These are phyloP conservation scores for Pollachius pollachius DNA, from an alignment of 2,113 vertebrate genomes.

Conservation along the genomic window DNA sequence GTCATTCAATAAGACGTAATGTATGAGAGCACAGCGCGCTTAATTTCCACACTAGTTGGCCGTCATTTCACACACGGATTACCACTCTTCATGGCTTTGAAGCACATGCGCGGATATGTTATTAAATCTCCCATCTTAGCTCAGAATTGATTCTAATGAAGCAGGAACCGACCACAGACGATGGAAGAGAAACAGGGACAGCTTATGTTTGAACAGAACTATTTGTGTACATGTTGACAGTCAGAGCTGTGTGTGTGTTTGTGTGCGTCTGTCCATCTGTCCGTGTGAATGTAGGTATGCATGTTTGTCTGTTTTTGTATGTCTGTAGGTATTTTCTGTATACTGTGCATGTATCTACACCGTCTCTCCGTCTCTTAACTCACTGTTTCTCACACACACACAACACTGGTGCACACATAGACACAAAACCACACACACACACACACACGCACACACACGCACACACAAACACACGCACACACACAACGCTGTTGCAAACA, in stretches of 20 bases:
- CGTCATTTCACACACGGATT: slow-evolving; percentile 64
- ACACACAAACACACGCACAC: too few relatives aligned
- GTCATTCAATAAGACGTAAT: slow-evolving; percentile 66
- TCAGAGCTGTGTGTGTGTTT: neutral
- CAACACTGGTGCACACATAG: too few relatives aligned
- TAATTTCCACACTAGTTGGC: slow-evolving; percentile 62
- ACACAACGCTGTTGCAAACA: too few relatives aligned
- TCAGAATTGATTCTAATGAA: slow-evolving; percentile 43
- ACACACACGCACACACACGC: too few relatives aligned
- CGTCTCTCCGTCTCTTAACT: neutral
- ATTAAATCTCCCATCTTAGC: slow-evolving; percentile 55
- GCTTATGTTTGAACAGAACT: neutral
- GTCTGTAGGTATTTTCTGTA: neutral
- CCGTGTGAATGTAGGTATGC: neutral
- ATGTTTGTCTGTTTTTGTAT: neutral
- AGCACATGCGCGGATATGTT: slow-evolving; percentile 53
- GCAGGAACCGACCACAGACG: too few relatives aligned
- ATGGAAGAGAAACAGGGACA: too few relatives aligned
- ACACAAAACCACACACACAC: too few relatives aligned
- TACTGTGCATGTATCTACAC: neutral
- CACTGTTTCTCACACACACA: too few relatives aligned
- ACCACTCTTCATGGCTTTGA: slow-evolving; percentile 49
- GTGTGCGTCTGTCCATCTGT: neutral
- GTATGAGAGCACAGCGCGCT: slow-evolving; percentile 57
- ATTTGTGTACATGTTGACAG: neutral